Percentiles rank a stretch among this genome's conserved stretches.
Conservation (phyloP, 2,888 invertebrate species). For the Pollenia griseotomentosa region DNA sequence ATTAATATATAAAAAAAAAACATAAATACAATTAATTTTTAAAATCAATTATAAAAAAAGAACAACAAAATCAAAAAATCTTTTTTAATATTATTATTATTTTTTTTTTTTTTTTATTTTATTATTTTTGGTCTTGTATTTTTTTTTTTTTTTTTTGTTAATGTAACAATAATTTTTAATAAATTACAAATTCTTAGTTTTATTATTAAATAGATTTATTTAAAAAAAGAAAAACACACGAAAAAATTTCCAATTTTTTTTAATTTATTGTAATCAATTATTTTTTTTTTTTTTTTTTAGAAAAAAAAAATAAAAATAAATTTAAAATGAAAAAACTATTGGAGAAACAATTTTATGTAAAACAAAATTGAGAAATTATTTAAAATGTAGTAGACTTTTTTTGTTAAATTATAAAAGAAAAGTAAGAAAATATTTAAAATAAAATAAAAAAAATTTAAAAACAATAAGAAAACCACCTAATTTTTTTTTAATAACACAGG, state of each 20-base stretch:
- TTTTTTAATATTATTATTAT: conserved; percentile 45
- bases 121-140: conserved; percentile 64
- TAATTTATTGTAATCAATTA: conserved; percentile 27
- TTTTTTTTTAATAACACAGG: too few relatives aligned
- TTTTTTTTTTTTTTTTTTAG: neutral
- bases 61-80: conserved; percentile 53
- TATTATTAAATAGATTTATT: conserved; percentile 32
- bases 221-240: conserved; percentile 37
- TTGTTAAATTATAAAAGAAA: conserved; percentile 52
- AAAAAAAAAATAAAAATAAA: conserved; percentile 29
- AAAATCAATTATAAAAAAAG: conserved; percentile 46
- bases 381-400: conserved; percentile 52
- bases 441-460: neutral
- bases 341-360: conserved; percentile 11
- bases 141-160: conserved; percentile 44
- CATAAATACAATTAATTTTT: conserved; percentile 62
- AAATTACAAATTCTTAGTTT: conserved; percentile 61
- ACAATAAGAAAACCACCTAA: neutral
- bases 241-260: conserved; percentile 23
- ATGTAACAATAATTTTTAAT: conserved; percentile 55
- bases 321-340: neutral
- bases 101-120: conserved; percentile 54
- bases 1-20: conserved; percentile 54
- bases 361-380: conserved; percentile 24
- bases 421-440: conserved; percentile 29